phyloP scores from a whole-genome alignment of 2,797 vertebrate species.

The Malurus leucopterus region DNA sequence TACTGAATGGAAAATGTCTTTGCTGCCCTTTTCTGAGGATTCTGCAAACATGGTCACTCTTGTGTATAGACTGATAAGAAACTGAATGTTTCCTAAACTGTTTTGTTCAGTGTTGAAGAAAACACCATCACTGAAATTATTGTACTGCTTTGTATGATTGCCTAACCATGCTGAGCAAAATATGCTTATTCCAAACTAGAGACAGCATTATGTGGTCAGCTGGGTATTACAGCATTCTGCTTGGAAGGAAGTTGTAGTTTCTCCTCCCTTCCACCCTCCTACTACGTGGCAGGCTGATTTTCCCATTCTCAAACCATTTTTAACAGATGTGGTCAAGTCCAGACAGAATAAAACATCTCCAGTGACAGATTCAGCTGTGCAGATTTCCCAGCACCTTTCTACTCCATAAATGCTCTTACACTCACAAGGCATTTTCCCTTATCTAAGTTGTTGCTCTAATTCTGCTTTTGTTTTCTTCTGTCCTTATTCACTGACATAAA shows the following conservation, averaged over 20 bases:
- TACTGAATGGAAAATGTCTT: neutral
- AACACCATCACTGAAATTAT: neutral
- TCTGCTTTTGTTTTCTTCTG: neutral
- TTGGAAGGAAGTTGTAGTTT: conserved; percentile 42
- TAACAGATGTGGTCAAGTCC: conserved; percentile 46
- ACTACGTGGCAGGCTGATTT: conserved; percentile 33
- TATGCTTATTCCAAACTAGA: conserved; percentile 10
- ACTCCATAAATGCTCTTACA: neutral
- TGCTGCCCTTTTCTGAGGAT: neutral
- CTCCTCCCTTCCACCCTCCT: conserved; percentile 39
- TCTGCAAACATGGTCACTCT: neutral
- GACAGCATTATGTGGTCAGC: conserved; percentile 17
- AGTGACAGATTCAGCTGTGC: neutral
- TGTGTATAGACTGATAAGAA: neutral
- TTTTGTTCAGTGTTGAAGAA: neutral
- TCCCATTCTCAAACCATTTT: conserved; percentile 16
- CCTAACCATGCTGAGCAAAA: conserved; percentile 5
- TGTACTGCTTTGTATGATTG: neutral
- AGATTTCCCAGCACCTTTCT: conserved; percentile 19
- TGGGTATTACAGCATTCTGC: conserved; percentile 8
- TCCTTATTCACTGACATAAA: neutral
- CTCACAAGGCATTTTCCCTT: neutral
- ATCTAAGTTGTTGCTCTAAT: neutral
- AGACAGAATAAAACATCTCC: conserved; percentile 20
- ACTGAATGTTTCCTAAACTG: neutral